Evolutionary conservation across 2,797 vertebrate genomes (phyloP).

Genomic region (Uromys caudimaculatus): DNA sequence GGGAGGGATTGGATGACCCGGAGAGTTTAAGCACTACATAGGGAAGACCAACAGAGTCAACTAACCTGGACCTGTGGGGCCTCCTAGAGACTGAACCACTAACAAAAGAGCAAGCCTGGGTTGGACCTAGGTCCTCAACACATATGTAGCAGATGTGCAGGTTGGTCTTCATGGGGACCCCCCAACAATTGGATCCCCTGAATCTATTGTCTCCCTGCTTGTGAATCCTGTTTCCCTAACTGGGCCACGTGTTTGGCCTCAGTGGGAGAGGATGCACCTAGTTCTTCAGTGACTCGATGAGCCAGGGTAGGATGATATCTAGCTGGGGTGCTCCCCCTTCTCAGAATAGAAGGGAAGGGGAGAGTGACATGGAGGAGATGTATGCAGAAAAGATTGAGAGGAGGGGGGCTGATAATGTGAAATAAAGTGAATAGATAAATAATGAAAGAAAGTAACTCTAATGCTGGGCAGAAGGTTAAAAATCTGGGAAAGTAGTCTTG

Average conservation of each 20-base stretch:
- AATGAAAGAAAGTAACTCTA: neutral
- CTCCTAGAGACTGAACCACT: neutral
- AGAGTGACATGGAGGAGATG: neutral
- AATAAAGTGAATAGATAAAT: neutral
- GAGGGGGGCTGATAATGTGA: neutral
- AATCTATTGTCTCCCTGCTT: neutral
- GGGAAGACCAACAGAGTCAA: neutral
- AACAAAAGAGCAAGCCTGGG: neutral
- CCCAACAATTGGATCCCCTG: neutral
- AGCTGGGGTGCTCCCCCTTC: neutral
- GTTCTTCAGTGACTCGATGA: neutral
- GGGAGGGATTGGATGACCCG: neutral
- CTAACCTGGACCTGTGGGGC: neutral
- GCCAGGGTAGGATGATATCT: neutral
- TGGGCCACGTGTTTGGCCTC: neutral
- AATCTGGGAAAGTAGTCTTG: neutral
- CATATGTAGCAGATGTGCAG: neutral
- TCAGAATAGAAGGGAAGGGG: neutral
- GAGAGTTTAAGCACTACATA: neutral
- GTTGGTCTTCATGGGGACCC: neutral
- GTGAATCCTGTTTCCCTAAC: neutral
- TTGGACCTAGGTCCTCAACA: neutral
- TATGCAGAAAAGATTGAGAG: neutral
- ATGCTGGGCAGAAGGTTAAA: neutral
- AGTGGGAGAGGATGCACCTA: neutral